phyloP scores from a whole-genome alignment of 2,797 vertebrate genomes.

The Catostomus latipinnis region DNA sequence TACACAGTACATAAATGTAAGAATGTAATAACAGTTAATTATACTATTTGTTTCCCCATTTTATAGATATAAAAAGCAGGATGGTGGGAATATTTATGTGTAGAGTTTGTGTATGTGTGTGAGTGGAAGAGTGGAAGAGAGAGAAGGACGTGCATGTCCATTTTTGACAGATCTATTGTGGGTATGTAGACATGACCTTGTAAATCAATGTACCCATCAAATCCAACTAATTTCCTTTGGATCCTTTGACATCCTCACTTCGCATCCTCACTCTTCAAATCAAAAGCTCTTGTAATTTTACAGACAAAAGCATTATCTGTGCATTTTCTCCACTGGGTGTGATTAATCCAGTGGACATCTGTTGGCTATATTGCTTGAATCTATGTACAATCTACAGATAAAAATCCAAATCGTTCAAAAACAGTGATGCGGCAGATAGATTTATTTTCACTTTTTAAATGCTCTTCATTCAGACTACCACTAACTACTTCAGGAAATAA shows the following conservation, averaged over 20 bases:
- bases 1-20: too few species aligned
- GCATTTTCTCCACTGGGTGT: neutral
- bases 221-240: slow-evolving; percentile 11
- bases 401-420: slow-evolving; percentile 12
- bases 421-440: slow-evolving; percentile 14
- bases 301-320: slow-evolving; percentile 58
- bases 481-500: slow-evolving; percentile 6
- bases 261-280: slow-evolving; percentile 15
- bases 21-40: too few species aligned
- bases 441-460: slow-evolving; percentile 43
- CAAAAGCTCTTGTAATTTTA: slow-evolving; percentile 46
- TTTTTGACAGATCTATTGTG: too few species aligned
- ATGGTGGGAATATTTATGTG: neutral
- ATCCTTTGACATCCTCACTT: neutral
- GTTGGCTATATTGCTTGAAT: neutral
- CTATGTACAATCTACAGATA: slow-evolving; percentile 14
- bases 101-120: neutral
- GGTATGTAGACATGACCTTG: slow-evolving; percentile 33
- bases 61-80: neutral
- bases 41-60: too few species aligned
- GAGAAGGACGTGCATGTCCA: neutral
- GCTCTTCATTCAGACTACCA: slow-evolving; percentile 37
- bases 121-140: neutral
- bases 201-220: slow-evolving; percentile 36
- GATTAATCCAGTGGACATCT: slow-evolving; percentile 7